Conservation (phyloP, 2,797 vertebrate species). For the Craterocephalus amniculus region DNA sequence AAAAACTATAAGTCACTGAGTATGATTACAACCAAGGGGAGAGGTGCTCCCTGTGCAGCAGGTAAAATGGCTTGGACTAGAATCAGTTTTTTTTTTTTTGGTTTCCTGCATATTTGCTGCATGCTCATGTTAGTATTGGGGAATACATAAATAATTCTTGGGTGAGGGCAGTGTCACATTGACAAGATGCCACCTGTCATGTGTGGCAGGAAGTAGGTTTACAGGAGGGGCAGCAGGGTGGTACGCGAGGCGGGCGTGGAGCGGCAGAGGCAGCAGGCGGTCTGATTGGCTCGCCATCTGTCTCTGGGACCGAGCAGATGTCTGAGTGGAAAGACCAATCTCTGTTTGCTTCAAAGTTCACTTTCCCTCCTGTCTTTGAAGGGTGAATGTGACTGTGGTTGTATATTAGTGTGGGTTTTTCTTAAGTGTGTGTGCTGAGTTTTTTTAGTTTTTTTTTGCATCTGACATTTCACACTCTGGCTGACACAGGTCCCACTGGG, state of each 20-base stretch:
- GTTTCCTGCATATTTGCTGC: slow-evolving; percentile 1
- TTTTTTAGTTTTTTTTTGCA: neutral
- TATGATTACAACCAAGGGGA: neutral
- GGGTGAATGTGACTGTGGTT: slow-evolving; percentile 22
- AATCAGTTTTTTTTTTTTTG: neutral
- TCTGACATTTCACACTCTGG: slow-evolving; percentile 57
- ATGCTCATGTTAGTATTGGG: slow-evolving; percentile 15
- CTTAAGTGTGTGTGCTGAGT: neutral
- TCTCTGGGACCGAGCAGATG: slow-evolving; percentile 77
- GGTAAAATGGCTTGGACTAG: neutral
- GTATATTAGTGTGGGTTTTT: slow-evolving; percentile 17
- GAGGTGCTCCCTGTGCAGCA: neutral
- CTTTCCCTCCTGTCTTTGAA: slow-evolving; percentile 31
- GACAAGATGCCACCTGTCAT: slow-evolving; percentile 64
- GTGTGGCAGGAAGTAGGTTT: slow-evolving; percentile 57
- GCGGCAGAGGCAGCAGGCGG: slow-evolving; percentile 63
- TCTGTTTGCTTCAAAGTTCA: slow-evolving; percentile 49
- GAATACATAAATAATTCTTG: slow-evolving; percentile 47
- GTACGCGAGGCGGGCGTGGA: slow-evolving; percentile 38
- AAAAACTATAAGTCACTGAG: slow-evolving; percentile 2
- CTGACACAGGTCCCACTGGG: slow-evolving; percentile 64
- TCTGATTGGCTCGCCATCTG: slow-evolving; percentile 78
- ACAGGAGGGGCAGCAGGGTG: slow-evolving; percentile 48
- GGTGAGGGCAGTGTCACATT: slow-evolving; percentile 40
- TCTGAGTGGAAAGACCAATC: slow-evolving; percentile 57